These are phyloP conservation scores for Drosophila pseudoananassae DNA, from an alignment of 1,140 invertebrate species.

Conservation along the genomic window DNA sequence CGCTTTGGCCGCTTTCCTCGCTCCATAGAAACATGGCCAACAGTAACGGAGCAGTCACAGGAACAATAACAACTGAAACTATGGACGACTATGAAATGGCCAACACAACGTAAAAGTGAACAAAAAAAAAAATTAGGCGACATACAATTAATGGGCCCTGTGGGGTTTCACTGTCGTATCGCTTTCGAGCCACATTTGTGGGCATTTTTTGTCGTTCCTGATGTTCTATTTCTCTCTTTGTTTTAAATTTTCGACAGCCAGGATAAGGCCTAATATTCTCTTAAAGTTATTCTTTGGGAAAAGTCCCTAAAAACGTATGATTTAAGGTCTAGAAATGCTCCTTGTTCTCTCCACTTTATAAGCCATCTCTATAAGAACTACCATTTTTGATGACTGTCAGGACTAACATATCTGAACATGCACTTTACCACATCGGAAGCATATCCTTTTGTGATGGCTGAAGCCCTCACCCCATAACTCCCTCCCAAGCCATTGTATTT, in stretches of 20 bases:
- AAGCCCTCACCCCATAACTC: background rate
- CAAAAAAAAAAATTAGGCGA: constrained; percentile 54
- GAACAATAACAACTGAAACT: constrained; percentile 45
- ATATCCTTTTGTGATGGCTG: background rate
- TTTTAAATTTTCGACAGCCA: constrained; percentile 6
- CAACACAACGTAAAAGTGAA: constrained; percentile 41
- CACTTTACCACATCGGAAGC: background rate
- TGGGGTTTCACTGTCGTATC: constrained; percentile 67
- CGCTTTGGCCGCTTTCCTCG: constrained; percentile 68
- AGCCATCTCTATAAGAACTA: background rate
- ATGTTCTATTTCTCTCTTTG: constrained; percentile 17
- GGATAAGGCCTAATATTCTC: constrained; percentile 4
- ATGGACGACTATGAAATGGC: constrained; percentile 41
- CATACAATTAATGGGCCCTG: constrained; percentile 78
- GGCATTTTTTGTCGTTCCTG: constrained; percentile 23
- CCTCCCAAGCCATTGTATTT: background rate
- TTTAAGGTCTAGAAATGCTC: no score
- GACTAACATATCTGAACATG: background rate
- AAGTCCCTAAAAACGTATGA: no score
- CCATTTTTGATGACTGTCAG: background rate
- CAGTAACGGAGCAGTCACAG: constrained; percentile 49
- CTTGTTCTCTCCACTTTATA: background rate
- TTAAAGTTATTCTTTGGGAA: no score
- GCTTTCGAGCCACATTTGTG: constrained; percentile 49
- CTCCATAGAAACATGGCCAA: constrained; percentile 68